phyloP scores from a whole-genome alignment of 2,113 vertebrate genomes.

The Genyomyrus donnyi region DNA sequence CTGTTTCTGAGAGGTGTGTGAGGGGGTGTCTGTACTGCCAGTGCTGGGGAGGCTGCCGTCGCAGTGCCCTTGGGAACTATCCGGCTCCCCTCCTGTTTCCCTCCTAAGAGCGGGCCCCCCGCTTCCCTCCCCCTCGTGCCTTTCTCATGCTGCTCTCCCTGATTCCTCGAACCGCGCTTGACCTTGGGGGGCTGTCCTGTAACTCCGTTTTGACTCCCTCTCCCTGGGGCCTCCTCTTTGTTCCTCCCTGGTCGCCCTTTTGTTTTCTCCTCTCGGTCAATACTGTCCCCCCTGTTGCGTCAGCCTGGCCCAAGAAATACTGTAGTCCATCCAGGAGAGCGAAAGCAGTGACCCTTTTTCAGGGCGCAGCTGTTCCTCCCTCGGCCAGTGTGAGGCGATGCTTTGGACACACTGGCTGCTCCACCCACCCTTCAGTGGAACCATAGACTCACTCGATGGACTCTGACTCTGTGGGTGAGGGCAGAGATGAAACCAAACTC shows the following conservation, averaged over 20 bases:
- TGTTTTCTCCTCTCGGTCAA: not conserved
- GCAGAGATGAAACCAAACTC: constrained; percentile 31
- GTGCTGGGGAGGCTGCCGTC: not conserved
- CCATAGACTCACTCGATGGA: not conserved
- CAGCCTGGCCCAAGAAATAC: not conserved
- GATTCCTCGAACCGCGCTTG: not conserved
- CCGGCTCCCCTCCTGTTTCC: not conserved
- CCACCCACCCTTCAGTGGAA: not conserved
- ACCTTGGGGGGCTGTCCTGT: not conserved
- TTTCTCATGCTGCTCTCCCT: not conserved
- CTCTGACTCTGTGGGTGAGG: constrained; percentile 35
- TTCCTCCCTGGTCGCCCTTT: not conserved
- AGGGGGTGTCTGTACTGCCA: not conserved
- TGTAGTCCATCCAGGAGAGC: not conserved
- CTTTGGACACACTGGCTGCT: not conserved
- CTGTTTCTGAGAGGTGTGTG: constrained; percentile 21
- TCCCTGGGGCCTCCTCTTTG: not conserved
- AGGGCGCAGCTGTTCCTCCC: not conserved
- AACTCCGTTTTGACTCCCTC: not conserved
- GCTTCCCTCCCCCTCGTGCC: not conserved
- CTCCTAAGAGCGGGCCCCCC: not conserved
- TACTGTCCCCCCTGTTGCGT: not conserved
- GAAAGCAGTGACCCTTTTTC: not conserved
- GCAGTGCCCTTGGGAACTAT: not conserved
- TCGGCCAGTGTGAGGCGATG: constrained; percentile 24